phyloP scores from a whole-genome alignment of 2,797 vertebrate species.

The Cuculus canorus region DNA sequence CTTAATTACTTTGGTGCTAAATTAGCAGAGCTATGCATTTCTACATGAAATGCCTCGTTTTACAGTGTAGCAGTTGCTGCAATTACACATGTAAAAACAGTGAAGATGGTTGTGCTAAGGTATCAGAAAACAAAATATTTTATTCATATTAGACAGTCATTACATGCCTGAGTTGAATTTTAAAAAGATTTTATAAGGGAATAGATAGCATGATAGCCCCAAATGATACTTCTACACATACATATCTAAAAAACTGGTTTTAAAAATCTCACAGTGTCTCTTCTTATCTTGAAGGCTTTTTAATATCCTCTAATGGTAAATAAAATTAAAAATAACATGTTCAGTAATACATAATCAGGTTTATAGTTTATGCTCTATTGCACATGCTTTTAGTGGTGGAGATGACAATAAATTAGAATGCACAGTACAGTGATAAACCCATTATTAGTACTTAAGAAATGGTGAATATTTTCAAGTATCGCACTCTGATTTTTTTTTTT shows the following conservation, averaged over 20 bases:
- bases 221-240: slow-evolving; percentile 12
- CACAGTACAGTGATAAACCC: background rate
- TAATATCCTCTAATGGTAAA: background rate
- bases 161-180: background rate
- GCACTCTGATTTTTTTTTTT: background rate
- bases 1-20: background rate
- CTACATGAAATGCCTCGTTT: background rate
- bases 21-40: background rate
- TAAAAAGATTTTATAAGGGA: background rate
- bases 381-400: background rate
- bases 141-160: background rate
- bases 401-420: background rate
- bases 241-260: background rate
- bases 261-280: background rate
- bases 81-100: background rate
- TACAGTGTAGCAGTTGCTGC: background rate
- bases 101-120: background rate
- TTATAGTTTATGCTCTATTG: background rate
- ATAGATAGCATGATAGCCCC: background rate
- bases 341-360: background rate
- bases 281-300: slow-evolving; percentile 10
- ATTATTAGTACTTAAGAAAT: background rate
- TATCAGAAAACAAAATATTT: background rate
- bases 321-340: background rate
- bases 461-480: background rate